Evolutionary conservation across 2,797 vertebrate genomes (phyloP).

Genomic region (Brotula barbata): DNA sequence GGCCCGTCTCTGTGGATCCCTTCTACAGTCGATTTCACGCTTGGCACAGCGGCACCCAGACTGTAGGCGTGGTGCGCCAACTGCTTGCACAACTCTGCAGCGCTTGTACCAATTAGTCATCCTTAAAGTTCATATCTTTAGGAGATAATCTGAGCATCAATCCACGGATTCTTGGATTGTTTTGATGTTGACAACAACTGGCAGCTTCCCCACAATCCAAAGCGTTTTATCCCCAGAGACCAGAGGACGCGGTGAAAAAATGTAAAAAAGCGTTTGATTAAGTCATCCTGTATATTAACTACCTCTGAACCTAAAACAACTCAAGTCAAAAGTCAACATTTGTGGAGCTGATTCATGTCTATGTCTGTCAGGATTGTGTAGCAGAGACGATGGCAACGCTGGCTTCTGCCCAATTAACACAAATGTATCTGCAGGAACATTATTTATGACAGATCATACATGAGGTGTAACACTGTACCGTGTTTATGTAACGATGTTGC

Average conservation of each 20-base stretch:
- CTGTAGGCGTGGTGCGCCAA: constrained; percentile 36
- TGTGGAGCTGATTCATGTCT: neutral
- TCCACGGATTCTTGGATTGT: constrained; percentile 30
- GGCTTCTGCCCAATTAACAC: no score
- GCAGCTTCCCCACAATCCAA: constrained; percentile 48
- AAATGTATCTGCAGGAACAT: no score
- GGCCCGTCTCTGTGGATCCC: constrained; percentile 3
- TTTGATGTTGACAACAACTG: constrained; percentile 61
- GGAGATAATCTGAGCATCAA: constrained; percentile 41
- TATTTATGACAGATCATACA: no score
- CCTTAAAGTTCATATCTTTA: constrained; percentile 29
- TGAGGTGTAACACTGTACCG: no score
- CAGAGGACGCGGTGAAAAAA: constrained; percentile 8
- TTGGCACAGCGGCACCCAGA: constrained; percentile 38
- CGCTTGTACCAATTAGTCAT: constrained; percentile 56
- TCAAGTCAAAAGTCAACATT: neutral
- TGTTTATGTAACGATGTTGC: no score
- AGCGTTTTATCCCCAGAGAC: constrained; percentile 8
- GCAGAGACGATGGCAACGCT: no score
- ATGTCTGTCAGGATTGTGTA: neutral
- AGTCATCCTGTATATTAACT: constrained; percentile 5
- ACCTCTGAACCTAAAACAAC: constrained; percentile 1
- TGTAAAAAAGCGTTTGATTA: constrained; percentile 12
- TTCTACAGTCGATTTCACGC: constrained; percentile 17
- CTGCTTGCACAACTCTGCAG: constrained; percentile 41